Conservation (phyloP, 2,113 vertebrate species). For the Hylia prasina region DNA sequence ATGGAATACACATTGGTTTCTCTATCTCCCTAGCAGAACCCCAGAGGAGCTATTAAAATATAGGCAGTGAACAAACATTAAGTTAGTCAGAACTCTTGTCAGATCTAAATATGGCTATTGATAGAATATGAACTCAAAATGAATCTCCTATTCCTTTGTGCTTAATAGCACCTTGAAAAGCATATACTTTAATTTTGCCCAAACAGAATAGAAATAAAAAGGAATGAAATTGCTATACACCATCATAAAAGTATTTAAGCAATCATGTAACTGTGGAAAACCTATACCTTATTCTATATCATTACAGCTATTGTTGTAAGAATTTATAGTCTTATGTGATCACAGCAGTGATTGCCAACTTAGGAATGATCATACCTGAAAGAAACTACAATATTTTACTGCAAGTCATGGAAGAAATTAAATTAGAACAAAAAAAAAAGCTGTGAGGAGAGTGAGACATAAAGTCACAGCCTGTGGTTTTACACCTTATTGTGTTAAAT, state of each 20-base stretch:
- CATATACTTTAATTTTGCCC: not conserved
- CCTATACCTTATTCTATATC: not conserved
- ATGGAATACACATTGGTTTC: not conserved
- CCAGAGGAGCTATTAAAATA: not conserved
- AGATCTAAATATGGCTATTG: not conserved
- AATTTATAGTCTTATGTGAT: not conserved
- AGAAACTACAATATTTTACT: not conserved
- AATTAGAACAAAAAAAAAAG: not conserved
- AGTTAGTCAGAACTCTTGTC: not conserved
- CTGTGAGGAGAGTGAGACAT: not conserved
- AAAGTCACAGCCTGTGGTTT: not conserved
- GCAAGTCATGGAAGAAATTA: not conserved
- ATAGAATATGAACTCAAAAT: not conserved
- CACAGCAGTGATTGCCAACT: not conserved
- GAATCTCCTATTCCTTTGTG: not conserved
- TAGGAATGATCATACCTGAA: not conserved
- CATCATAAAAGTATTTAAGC: not conserved
- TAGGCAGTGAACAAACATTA: not conserved
- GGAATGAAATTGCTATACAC: not conserved
- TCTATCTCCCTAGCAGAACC: not conserved
- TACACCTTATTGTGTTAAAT: not conserved
- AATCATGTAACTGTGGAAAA: not conserved
- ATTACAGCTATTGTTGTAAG: not conserved
- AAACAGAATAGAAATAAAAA: conserved; percentile 17
- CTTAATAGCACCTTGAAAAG: not conserved